Percentiles rank a stretch among this genome's conserved stretches.
phyloP scores from a whole-genome alignment of 1,140 invertebrate species.

The Periplaneta americana region DNA sequence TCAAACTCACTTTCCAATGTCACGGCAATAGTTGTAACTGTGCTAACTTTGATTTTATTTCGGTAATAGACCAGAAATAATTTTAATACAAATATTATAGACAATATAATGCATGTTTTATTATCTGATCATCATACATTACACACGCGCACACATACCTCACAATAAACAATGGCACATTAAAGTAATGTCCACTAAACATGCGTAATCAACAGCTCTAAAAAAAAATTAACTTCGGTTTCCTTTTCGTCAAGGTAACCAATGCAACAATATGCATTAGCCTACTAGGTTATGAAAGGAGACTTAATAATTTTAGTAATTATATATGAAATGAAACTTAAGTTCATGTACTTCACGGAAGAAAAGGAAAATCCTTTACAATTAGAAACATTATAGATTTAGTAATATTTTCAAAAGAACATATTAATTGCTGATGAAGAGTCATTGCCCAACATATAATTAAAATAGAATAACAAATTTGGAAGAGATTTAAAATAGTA shows the following conservation, averaged over 20 bases:
- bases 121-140: neutral
- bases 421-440: neutral
- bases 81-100: no score
- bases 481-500: neutral
- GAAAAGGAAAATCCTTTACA: neutral
- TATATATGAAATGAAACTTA: no score
- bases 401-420: neutral
- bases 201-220: neutral
- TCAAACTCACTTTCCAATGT: no score
- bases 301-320: no score
- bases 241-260: neutral
- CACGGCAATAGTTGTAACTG: no score
- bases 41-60: no score
- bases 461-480: neutral
- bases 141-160: neutral
- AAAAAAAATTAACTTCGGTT: neutral
- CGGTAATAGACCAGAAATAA: no score
- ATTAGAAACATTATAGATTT: neutral
- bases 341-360: neutral
- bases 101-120: neutral
- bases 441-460: neutral
- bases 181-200: neutral
- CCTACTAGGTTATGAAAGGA: neutral
- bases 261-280: neutral
- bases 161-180: neutral